These are phyloP conservation scores for Myotis planiceps DNA, from an alignment of 2,797 vertebrate genomes.

Conservation along the genomic window DNA sequence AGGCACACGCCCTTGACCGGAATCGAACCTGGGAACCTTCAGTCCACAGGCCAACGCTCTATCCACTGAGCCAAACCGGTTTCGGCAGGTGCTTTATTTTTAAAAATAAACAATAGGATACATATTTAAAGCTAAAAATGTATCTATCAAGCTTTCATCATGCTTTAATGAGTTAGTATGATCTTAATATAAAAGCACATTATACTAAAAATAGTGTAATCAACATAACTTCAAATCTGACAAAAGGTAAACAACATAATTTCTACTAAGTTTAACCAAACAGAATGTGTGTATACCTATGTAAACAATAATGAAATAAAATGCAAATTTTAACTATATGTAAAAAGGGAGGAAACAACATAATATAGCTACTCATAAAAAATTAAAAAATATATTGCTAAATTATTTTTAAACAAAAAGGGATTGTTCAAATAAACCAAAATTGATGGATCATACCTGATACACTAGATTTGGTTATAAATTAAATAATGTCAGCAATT, in stretches of 20 bases:
- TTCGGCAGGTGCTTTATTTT: background rate
- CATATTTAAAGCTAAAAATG: background rate
- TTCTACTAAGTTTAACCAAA: conserved; percentile 8
- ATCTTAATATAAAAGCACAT: background rate
- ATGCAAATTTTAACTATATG: background rate
- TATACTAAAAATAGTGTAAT: conserved; percentile 18
- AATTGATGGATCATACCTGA: background rate
- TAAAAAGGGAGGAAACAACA: background rate
- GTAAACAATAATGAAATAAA: conserved; percentile 4
- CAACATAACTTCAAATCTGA: conserved; percentile 2
- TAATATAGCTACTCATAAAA: conserved; percentile 36
- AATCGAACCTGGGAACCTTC: no score
- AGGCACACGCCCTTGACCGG: no score
- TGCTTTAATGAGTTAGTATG: background rate
- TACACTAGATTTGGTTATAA: background rate
- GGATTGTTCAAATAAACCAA: background rate
- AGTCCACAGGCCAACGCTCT: no score
- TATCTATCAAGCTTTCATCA: background rate
- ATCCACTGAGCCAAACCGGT: no score
- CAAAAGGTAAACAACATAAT: background rate
- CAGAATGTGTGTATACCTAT: background rate
- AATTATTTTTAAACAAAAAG: background rate
- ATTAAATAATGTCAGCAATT: conserved; percentile 25
- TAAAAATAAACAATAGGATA: background rate
- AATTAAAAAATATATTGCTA: background rate